Conservation (phyloP, 2,797 vertebrate genomes). For the Esox masquinongy region DNA sequence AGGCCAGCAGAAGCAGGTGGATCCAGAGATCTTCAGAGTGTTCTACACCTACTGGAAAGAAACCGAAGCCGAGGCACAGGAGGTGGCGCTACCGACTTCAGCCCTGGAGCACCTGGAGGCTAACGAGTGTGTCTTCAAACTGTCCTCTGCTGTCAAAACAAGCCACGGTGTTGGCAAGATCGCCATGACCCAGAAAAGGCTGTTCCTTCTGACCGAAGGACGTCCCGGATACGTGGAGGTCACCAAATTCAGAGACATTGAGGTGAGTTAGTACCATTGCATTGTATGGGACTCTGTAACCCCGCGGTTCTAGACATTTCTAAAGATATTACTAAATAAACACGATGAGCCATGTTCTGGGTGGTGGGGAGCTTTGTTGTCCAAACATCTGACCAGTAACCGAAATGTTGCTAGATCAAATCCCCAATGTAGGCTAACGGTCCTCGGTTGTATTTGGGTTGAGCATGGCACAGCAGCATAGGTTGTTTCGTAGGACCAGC, state of each 20-base stretch:
- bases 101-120: slow-evolving; percentile 85
- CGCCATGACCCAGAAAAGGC: slow-evolving; percentile 93
- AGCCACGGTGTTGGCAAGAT: slow-evolving; percentile 92
- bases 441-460: too few relatives aligned
- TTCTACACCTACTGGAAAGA: slow-evolving; percentile 99
- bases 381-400: too few relatives aligned
- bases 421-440: too few relatives aligned
- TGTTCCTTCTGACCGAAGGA: slow-evolving; percentile 90
- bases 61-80: slow-evolving; percentile 90
- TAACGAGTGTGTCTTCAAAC: slow-evolving; percentile 91
- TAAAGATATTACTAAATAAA: background rate
- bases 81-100: slow-evolving; percentile 80
- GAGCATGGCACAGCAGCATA: too few relatives aligned
- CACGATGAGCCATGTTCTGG: too few relatives aligned
- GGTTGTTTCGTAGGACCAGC: too few relatives aligned
- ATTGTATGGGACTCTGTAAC: background rate
- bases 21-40: slow-evolving; percentile 89
- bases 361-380: background rate
- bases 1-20: slow-evolving; percentile 95
- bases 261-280: slow-evolving; percentile 69
- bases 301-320: background rate
- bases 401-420: too few relatives aligned
- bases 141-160: slow-evolving; percentile 92
- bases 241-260: slow-evolving; percentile 88
- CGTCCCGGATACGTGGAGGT: slow-evolving; percentile 86